Conservation (phyloP, 2,113 vertebrate genomes). For the Seriola aureovittata region DNA sequence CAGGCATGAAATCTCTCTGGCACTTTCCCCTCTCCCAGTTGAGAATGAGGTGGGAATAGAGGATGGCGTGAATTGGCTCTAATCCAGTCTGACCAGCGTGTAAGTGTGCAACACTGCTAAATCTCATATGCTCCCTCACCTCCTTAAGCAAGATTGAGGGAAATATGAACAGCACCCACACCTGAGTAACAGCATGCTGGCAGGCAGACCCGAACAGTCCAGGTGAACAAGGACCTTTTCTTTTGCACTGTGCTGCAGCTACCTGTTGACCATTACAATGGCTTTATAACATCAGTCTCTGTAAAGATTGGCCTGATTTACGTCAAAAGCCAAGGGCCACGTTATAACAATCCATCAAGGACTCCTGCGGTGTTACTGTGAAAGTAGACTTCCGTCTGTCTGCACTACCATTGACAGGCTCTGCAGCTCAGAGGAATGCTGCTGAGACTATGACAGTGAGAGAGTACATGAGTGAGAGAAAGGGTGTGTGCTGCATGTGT, state of each 20-base stretch:
- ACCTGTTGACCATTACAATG: constrained; percentile 23
- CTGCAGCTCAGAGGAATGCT: constrained; percentile 44
- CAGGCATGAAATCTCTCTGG: constrained; percentile 79
- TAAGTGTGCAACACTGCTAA: constrained; percentile 59
- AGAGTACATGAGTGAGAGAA: constrained; percentile 3
- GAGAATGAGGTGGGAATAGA: constrained; percentile 54
- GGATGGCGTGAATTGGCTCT: constrained; percentile 69
- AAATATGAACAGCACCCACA: constrained; percentile 43
- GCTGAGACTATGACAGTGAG: constrained; percentile 41
- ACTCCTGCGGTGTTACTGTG: constrained; percentile 43
- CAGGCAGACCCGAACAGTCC: background rate
- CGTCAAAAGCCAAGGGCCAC: constrained; percentile 50
- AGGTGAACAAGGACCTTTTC: constrained; percentile 7
- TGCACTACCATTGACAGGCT: constrained; percentile 37
- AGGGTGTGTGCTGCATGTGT: constrained; percentile 30
- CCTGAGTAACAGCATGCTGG: constrained; percentile 17
- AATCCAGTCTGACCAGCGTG: constrained; percentile 72
- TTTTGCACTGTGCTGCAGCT: constrained; percentile 20
- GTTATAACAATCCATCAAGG: constrained; percentile 55
- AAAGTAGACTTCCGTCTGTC: constrained; percentile 46
- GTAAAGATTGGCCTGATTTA: constrained; percentile 65
- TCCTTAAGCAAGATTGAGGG: constrained; percentile 47
- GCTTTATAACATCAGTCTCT: constrained; percentile 33
- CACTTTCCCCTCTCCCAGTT: constrained; percentile 65
- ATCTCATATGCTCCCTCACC: constrained; percentile 47